Conservation (phyloP, 2,888 invertebrate species). For the Amphipoea lucens region DNA sequence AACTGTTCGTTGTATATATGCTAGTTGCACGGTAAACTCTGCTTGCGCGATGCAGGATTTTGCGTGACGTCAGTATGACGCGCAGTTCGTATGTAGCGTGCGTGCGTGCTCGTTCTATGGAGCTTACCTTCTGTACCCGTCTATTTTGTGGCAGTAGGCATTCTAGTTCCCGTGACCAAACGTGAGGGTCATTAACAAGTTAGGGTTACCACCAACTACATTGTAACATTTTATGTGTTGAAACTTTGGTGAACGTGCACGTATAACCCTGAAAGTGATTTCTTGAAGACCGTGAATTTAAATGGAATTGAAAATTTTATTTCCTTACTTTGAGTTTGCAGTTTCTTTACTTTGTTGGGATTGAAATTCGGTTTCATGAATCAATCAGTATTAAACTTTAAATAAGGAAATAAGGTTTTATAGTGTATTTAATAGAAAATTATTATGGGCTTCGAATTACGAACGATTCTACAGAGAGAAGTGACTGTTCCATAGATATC, state of each 20-base stretch:
- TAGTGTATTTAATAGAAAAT: background rate
- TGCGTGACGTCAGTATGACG: no score
- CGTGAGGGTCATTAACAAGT: slow-evolving; percentile 48
- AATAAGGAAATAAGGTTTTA: background rate
- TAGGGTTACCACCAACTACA: slow-evolving; percentile 38
- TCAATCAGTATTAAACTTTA: slow-evolving; percentile 4
- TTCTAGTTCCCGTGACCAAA: slow-evolving; percentile 38
- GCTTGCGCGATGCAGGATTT: no score
- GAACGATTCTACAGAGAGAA: background rate
- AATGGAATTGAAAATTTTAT: slow-evolving; percentile 49
- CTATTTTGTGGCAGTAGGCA: slow-evolving; percentile 7
- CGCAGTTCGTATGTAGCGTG: background rate
- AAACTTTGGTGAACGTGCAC: slow-evolving; percentile 40
- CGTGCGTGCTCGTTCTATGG: no score
- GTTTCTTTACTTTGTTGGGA: slow-evolving; percentile 36
- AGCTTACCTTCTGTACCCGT: background rate
- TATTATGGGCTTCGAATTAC: background rate
- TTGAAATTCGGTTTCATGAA: slow-evolving; percentile 21
- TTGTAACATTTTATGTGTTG: slow-evolving; percentile 48
- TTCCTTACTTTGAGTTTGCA: slow-evolving; percentile 1
- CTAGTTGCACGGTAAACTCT: no score
- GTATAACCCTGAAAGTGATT: slow-evolving; percentile 25
- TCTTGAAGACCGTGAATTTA: slow-evolving; percentile 44
- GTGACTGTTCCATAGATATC: no score
- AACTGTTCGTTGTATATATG: no score